Evolutionary conservation across 2,888 invertebrate genomes (phyloP), one percentile per base, ranked within the genome.

Genomic region (Philereme transversata): DNA sequence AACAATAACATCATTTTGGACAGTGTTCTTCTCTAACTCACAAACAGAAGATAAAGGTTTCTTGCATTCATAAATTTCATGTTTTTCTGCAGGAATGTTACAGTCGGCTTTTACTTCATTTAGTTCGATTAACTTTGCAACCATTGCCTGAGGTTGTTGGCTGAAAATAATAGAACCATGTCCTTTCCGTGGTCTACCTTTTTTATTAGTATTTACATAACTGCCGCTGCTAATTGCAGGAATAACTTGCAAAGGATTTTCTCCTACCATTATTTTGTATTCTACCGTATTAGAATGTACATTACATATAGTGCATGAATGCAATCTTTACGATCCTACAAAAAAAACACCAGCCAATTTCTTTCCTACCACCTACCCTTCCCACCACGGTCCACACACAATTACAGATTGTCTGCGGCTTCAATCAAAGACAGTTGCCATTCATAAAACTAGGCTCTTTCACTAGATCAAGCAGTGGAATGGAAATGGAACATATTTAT

Each of bases 91-190:
- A 8, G 40, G 43, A 5, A n/a, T 11, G 43, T 5, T 41, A 36
- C 41, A 48, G 4, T 57, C 57, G 11, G 34, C 43, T 40, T 54
- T 60, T 41, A 52, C 5, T 36, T 58, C 41, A 33, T 38, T 52
- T 33, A 90, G 67, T 64, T 6, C 5, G 5, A 38, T 3, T 38
- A 87, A 74, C 58, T 79, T 75, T 38, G 88, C 81, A 65, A 90
- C 74, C 35, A 85, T 78, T n/a, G 90, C 90, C 63, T 75, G 79
- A 10, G 88, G 90, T 68, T 84, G 83, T 49, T 84, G 74, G 48
- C 84, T 78, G 70, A 88, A 90, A 60, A 68, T 74, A 47, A 81
- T 75, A 35, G 75, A 3, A 4, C 36, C 69, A 46, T 81, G 78
- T 34, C 65, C 71, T 50, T 72, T 76, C 43, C 57, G 68, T 38